Conservation (phyloP, 2,888 invertebrate species). For the Matsumyia berberina region DNA sequence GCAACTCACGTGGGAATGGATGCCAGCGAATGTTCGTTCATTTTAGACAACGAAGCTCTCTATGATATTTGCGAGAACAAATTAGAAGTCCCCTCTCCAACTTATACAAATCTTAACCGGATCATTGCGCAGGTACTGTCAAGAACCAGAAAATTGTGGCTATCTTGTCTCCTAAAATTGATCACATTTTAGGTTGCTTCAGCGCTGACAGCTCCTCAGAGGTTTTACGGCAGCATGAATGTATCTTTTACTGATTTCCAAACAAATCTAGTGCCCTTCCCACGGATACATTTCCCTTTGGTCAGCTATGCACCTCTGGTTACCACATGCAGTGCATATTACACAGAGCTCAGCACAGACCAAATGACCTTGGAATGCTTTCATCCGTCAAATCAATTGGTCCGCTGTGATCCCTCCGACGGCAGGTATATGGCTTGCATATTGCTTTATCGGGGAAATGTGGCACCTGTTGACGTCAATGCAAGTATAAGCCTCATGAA, state of each 20-base stretch:
- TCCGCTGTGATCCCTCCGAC: conserved; percentile 88
- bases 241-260: conserved; percentile 43
- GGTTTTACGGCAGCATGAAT: conserved; percentile 43
- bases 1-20: conserved; percentile 89
- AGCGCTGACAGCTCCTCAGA: conserved; percentile 46
- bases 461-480: conserved; percentile 89
- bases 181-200: conserved; percentile 27
- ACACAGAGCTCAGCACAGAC: conserved; percentile 29
- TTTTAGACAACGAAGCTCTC: conserved; percentile 91
- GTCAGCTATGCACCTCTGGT: conserved; percentile 56
- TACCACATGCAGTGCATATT: conserved; percentile 8
- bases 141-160: background rate
- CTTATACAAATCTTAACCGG: conserved; percentile 94
- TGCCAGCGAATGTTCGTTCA: conserved; percentile 88
- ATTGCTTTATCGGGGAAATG: conserved; percentile 88
- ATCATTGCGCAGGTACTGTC: conserved; percentile 83
- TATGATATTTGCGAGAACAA: conserved; percentile 91
- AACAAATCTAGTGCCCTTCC: conserved; percentile 61
- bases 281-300: conserved; percentile 56
- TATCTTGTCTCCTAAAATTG: background rate
- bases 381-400: conserved; percentile 35
- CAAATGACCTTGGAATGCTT: conserved; percentile 41
- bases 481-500: conserved; percentile 89
- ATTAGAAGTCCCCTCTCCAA: conserved; percentile 91
- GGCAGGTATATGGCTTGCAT: conserved; percentile 90